Conservation (phyloP, 2,113 vertebrate genomes). For the Channa maculata region DNA sequence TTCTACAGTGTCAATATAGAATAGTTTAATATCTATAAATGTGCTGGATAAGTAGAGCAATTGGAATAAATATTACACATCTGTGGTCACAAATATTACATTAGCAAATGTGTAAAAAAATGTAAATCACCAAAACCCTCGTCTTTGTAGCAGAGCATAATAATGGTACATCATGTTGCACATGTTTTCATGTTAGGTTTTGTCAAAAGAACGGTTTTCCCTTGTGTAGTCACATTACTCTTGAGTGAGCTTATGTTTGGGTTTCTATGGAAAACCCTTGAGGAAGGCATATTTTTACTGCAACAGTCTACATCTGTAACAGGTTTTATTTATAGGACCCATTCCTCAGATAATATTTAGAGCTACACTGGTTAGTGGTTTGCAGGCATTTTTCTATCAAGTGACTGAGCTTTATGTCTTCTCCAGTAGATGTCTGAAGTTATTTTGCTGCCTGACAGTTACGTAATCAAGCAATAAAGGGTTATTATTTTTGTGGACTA, state of each 20-base stretch:
- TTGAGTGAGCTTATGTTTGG: constrained; percentile 25
- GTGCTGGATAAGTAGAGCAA: too few relatives aligned
- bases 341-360: constrained; percentile 39
- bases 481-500: constrained; percentile 4
- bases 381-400: constrained; percentile 1
- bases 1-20: too few relatives aligned
- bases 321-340: constrained; percentile 54
- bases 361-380: constrained; percentile 31
- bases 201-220: constrained; percentile 22
- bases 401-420: constrained; percentile 5
- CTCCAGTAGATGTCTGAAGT: constrained; percentile 6
- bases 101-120: too few relatives aligned
- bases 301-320: constrained; percentile 12
- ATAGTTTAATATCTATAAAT: too few relatives aligned
- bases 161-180: not conserved
- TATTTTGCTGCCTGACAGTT: constrained; percentile 1
- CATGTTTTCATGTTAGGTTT: not conserved
- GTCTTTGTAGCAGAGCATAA: not conserved
- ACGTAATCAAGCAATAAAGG: not conserved
- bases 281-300: constrained; percentile 33
- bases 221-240: constrained; percentile 36
- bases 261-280: constrained; percentile 47
- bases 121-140: too few relatives aligned
- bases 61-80: too few relatives aligned
- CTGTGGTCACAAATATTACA: too few relatives aligned